Evolutionary conservation across 2,797 vertebrate genomes (phyloP).

Genomic region (Gymnoscopelus braueri): DNA sequence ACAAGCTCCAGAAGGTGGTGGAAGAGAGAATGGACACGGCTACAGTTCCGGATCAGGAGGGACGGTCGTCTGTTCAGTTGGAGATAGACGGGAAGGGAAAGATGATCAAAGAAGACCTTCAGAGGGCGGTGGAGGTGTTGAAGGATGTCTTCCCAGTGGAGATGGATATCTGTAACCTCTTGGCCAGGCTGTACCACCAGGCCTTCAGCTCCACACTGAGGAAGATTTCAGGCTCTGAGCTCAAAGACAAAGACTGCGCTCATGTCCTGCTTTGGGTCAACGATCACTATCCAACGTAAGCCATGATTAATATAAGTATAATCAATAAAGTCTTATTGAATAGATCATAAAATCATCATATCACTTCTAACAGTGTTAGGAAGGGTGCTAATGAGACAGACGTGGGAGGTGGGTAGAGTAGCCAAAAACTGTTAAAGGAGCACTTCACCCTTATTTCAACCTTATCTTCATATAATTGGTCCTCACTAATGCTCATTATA

Average conservation of each 20-base stretch:
- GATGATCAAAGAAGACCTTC: conserved; percentile 85
- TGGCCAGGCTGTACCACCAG: conserved; percentile 84
- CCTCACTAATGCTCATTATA: too few species aligned
- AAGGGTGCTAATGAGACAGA: too few species aligned
- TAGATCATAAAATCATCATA: too few species aligned
- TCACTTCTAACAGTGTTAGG: too few species aligned
- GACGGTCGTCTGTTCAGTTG: conserved; percentile 70
- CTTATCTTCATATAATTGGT: too few species aligned
- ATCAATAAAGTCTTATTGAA: not conserved
- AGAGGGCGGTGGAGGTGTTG: conserved; percentile 77
- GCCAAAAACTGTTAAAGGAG: too few species aligned
- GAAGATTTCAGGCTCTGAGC: conserved; percentile 75
- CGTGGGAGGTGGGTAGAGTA: too few species aligned
- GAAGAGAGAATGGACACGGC: conserved; percentile 73
- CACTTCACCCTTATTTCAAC: too few species aligned
- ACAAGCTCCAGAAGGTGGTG: conserved; percentile 65
- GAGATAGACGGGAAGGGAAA: conserved; percentile 79
- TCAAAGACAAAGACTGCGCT: conserved; percentile 79
- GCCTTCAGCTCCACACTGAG: conserved; percentile 74
- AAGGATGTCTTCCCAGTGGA: conserved; percentile 84
- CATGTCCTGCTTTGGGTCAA: conserved; percentile 87
- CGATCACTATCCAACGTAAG: conserved; percentile 88
- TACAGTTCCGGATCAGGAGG: not conserved
- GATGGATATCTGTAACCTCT: conserved; percentile 83
- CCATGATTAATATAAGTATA: conserved; percentile 22